Base-by-base conservation (phyloP, 2,797 vertebrate genomes). In the Prunella strophiata region DNA sequence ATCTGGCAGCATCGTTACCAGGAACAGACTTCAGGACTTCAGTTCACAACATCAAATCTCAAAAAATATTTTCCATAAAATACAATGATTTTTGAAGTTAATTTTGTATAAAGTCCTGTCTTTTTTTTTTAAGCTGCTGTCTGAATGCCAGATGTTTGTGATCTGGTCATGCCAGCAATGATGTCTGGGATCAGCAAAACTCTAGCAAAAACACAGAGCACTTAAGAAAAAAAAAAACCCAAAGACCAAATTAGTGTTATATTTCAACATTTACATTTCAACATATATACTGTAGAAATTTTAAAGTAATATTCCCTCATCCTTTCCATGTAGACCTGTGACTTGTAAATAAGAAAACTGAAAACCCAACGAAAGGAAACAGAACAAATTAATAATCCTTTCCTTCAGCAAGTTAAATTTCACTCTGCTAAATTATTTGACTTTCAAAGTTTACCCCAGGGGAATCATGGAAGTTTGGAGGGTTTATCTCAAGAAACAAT, bases 331-430 rank as follows among this genome's bases (percentile, higher is more conserved):
- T 34, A 58, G 47, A 58, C 65, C 52, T 90, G 48, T 71, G 58
- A 78, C n/a, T 68, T 70, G 34, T 42, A 55, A 27, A 42, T 23
- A 80, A 73, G 58, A 92, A 93, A 92, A 59, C n/a, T 51, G 38
- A 74, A 96, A 95, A 94, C 76, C 58, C 85, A 93, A 71, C 83
- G 95, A 70, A 88, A 87, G 17, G 47, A 96, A 95, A 55, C 30
- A 80, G 79, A 93, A 82, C 76, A 94, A 91, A 97, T 93, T 93
- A 96, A 96, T 92, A 95, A 94, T 62, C 51, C 25, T 75, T 68
- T 96, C 71, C 71, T 92, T 88, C 81, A 89, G 81, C 93, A 96
- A 96, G 89, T 95, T 94, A 96, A 92, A 96, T 93, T 94, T 96
- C 79, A 86, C 78, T 93, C 89, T 91, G 71, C 78, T 94, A 92